A percentile compares a stretch with the other conserved stretches of the same genome.
These are phyloP conservation scores for Lasius platythorax DNA, from an alignment of 2,888 invertebrate species.

Conservation along the genomic window DNA sequence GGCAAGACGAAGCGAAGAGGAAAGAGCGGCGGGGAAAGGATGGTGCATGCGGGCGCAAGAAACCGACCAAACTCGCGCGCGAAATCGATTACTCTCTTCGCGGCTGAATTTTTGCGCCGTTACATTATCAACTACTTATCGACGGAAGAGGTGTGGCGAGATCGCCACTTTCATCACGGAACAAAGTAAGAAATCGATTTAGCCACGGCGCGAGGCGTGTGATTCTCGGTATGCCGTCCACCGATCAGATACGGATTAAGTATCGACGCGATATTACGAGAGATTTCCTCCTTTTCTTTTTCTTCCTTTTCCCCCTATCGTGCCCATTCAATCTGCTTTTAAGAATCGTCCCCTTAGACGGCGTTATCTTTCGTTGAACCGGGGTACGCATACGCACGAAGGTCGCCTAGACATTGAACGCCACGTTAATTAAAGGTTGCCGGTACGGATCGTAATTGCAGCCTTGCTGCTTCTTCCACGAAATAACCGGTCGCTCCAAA, in stretches of 20 bases:
- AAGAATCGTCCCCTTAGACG: constrained; percentile 30
- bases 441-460: constrained; percentile 62
- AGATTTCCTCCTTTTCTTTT: neutral
- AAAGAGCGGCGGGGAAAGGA: constrained; percentile 44
- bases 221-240: constrained; percentile 40
- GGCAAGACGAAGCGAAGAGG: constrained; percentile 42
- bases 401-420: constrained; percentile 52
- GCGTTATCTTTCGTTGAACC: constrained; percentile 28
- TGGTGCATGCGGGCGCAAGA: constrained; percentile 25
- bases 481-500: constrained; percentile 54
- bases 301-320: neutral
- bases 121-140: constrained; percentile 43
- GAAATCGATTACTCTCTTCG: constrained; percentile 45
- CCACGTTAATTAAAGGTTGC: constrained; percentile 68
- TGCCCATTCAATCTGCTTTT: constrained; percentile 19
- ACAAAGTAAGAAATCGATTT: constrained; percentile 48
- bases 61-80: constrained; percentile 46
- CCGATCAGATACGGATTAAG: constrained; percentile 46
- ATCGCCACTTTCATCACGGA: constrained; percentile 27
- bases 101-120: constrained; percentile 40
- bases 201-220: constrained; percentile 32
- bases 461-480: constrained; percentile 58
- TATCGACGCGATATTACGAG: constrained; percentile 29
- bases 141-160: constrained; percentile 11
- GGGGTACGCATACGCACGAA: constrained; percentile 53